Percentiles rank a stretch among this genome's conserved stretches.
phyloP scores from a whole-genome alignment of 2,113 vertebrate genomes.

The Tapirus terrestris region DNA sequence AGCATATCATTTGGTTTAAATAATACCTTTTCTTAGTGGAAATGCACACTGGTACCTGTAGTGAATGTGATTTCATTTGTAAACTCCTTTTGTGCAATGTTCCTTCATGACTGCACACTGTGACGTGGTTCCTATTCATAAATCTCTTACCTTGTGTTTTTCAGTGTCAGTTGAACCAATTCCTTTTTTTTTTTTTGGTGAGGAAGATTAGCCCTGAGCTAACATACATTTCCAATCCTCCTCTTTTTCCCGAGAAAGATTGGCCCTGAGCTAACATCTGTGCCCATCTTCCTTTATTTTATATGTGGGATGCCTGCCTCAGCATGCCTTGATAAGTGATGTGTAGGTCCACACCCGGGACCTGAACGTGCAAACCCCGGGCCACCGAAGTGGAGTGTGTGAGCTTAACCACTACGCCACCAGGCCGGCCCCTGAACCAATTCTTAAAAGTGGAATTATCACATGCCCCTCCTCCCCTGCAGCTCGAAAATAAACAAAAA shows the following conservation, averaged over 20 bases:
- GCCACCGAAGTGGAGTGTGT: no score
- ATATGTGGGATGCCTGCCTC: no score
- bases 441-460: conserved; percentile 42
- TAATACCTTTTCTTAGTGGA: conserved; percentile 36
- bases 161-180: background rate
- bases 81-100: conserved; percentile 14
- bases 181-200: no score
- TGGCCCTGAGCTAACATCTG: no score
- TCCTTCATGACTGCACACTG: background rate
- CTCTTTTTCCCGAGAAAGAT: no score
- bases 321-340: no score
- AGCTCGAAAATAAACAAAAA: conserved; percentile 42
- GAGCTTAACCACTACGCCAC: no score
- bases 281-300: no score
- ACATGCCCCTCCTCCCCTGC: background rate
- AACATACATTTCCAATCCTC: no score
- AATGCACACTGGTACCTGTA: background rate
- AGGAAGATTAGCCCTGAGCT: background rate
- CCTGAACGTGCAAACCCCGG: no score
- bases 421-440: background rate
- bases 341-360: no score
- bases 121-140: background rate
- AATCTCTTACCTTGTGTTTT: conserved; percentile 41
- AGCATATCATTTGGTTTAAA: conserved; percentile 53
- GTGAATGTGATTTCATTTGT: conserved; percentile 41